phyloP scores from a whole-genome alignment of 1,140 invertebrate species.

The Cherax quadricarinatus region DNA sequence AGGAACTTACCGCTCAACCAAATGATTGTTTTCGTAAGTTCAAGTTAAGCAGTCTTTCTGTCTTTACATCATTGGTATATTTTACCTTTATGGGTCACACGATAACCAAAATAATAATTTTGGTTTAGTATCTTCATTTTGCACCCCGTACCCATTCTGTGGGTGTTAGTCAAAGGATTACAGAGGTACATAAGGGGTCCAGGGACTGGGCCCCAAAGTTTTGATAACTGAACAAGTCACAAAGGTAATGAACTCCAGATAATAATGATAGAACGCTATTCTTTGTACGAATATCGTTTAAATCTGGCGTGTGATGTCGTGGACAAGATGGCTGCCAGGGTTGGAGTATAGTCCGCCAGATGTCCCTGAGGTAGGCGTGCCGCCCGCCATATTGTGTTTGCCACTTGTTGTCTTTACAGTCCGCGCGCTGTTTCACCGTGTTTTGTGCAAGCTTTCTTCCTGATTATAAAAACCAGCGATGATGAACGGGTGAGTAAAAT shows the following conservation, averaged over 20 bases:
- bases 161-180: too few species aligned
- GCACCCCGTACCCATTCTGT: too few species aligned
- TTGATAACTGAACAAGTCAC: too few species aligned
- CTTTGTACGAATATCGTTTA: not conserved
- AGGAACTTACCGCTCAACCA: too few species aligned
- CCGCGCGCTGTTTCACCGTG: conserved; percentile 55
- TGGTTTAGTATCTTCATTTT: too few species aligned
- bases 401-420: conserved; percentile 64
- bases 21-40: not conserved
- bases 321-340: conserved; percentile 39
- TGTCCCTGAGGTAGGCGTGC: conserved; percentile 29
- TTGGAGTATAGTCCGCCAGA: conserved; percentile 23
- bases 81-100: too few species aligned
- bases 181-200: too few species aligned
- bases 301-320: conserved; percentile 4
- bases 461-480: conserved; percentile 47
- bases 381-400: conserved; percentile 67
- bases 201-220: too few species aligned
- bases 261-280: not conserved
- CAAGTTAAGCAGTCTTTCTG: too few species aligned
- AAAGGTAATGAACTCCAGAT: too few species aligned
- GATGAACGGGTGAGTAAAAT: conserved; percentile 66
- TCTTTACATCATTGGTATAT: too few species aligned
- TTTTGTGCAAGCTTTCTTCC: conserved; percentile 62
- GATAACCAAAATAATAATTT: too few species aligned